A percentile compares a stretch with the other conserved stretches of the same genome.
These are phyloP conservation scores for Gallirallus australis DNA, from an alignment of 2,797 vertebrate genomes.

Conservation along the genomic window DNA sequence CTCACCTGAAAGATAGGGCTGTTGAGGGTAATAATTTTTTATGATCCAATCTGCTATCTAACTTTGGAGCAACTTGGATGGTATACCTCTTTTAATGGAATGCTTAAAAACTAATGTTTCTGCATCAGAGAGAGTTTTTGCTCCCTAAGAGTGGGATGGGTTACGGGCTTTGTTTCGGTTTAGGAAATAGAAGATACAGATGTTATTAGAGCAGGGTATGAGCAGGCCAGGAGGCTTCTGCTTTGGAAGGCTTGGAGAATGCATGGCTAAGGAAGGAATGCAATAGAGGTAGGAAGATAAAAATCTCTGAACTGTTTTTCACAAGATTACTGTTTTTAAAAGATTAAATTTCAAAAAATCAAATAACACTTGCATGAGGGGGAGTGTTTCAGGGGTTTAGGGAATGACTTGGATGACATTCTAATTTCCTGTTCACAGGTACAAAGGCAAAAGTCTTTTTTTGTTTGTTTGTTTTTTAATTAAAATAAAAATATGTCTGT, in stretches of 20 bases:
- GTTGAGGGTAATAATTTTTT: conserved; percentile 17
- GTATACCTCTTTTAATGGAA: background rate
- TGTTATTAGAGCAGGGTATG: background rate
- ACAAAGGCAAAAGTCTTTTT: rapidly evolving
- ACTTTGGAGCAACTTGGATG: background rate
- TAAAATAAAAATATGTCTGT: background rate
- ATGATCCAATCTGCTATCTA: conserved; percentile 19
- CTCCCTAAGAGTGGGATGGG: background rate
- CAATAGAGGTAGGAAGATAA: background rate
- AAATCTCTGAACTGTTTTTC: background rate
- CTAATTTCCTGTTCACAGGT: background rate
- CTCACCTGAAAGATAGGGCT: background rate
- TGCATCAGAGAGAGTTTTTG: background rate
- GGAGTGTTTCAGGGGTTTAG: background rate
- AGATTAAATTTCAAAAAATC: background rate
- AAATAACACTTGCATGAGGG: background rate
- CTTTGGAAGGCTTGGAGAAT: background rate
- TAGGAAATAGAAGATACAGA: background rate
- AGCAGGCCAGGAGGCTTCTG: background rate
- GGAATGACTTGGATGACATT: background rate
- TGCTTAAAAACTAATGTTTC: background rate
- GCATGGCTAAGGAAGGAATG: background rate
- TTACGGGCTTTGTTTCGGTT: background rate
- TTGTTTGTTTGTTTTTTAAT: background rate
- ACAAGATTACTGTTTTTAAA: background rate